phyloP scores from a whole-genome alignment of 2,888 invertebrate genomes.

The Tenthredo distinguenda region DNA sequence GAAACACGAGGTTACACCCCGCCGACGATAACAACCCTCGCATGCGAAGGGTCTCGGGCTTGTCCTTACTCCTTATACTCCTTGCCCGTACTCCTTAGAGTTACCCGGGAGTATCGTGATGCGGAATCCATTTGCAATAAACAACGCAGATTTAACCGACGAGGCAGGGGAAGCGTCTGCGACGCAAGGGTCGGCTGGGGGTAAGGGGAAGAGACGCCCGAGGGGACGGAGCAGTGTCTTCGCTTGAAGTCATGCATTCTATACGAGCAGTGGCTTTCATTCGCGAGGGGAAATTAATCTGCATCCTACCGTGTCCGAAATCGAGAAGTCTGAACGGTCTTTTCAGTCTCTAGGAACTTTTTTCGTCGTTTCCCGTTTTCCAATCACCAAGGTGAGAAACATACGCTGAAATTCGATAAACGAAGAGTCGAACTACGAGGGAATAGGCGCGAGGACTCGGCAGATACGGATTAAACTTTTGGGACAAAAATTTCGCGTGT shows the following conservation, averaged over 20 bases:
- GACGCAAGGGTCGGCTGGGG: conserved; percentile 51
- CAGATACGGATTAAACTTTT: neutral
- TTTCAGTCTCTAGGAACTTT: no score
- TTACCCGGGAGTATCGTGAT: conserved; percentile 52
- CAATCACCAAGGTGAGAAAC: neutral
- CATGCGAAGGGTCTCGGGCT: neutral
- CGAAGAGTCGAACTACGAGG: neutral
- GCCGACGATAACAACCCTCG: conserved; percentile 39
- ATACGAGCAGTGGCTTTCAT: conserved; percentile 73
- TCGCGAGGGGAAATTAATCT: neutral
- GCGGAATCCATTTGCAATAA: conserved; percentile 78
- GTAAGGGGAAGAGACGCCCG: conserved; percentile 53
- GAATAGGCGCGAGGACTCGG: neutral
- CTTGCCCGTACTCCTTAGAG: conserved; percentile 25
- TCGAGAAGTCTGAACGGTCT: neutral
- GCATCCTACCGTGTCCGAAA: neutral
- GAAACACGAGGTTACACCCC: conserved; percentile 15
- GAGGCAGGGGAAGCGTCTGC: conserved; percentile 42
- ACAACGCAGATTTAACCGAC: conserved; percentile 75
- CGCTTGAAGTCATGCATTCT: conserved; percentile 77
- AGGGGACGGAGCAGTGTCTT: conserved; percentile 66
- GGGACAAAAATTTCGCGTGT: neutral
- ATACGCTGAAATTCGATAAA: neutral
- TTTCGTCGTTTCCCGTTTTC: neutral
- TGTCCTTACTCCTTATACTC: conserved; percentile 16